Base-by-base conservation (phyloP, 2,797 vertebrate species). In the Pseudocheirus occidentalis region DNA sequence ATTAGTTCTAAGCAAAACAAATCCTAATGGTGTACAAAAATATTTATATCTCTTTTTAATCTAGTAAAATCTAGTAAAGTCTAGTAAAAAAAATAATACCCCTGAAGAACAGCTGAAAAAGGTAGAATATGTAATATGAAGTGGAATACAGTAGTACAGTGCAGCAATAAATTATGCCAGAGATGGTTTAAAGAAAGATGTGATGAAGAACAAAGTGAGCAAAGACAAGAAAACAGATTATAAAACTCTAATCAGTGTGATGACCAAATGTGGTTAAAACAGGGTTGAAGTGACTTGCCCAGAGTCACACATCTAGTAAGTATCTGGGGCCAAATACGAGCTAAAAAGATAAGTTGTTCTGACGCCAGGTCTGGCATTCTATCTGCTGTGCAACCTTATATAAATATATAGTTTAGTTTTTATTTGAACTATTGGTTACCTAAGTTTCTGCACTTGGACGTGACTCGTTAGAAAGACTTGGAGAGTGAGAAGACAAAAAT, bases 401-500 rank as follows among this genome's bases (percentile, higher is more conserved):
- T 21, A 52, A 7, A 24, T 31, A 16, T 6, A 24, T 31, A 54
- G 7, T 14, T 53, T 11, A 18, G 7, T 90, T 18, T 90, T 52
- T 54, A 90, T 18, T 54, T 52, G n/a, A 90, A 29, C 54, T 16
- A n/a, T 57, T 14, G 4, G 16, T 56, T 58, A 4, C 50, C 58
- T 66, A 28, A 11, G 46, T 18, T 81, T 52, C 18, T 18, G 31
- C 29, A 94, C 57, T 91, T 92, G 1, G 5, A 93, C 0, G 91
- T 91, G 16, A 89, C 0, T 90, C 81, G 92, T 93, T 96, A 40
- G 92, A 94, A 96, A 92, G 5, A 94, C 5, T 93, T 59, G 95
- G 90, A 57, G 90, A 9, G 0, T 92, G 52, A 66, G 93, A 53
- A 10, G 50, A 66, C 91, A 93, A 92, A 96, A 96, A 96, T 93